Evolutionary conservation across 2,113 vertebrate genomes (phyloP).

Genomic region (Orientallactaga bullata): DNA sequence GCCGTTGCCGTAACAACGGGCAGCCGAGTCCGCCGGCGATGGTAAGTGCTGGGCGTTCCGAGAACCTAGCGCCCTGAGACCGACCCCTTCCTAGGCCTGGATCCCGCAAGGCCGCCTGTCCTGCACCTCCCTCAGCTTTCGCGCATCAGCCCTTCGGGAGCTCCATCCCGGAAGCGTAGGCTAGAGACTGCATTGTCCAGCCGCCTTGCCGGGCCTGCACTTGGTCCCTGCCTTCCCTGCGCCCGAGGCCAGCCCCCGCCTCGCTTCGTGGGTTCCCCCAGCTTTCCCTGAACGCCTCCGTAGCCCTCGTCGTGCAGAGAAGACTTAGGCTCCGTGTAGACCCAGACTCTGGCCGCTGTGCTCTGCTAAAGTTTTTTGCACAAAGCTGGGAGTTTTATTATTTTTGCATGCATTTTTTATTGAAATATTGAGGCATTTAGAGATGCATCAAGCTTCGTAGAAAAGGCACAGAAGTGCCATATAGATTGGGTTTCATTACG

Average conservation of each 20-base stretch:
- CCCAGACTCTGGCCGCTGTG: neutral
- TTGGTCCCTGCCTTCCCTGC: neutral
- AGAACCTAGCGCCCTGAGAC: rapidly evolving
- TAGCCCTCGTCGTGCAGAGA: neutral
- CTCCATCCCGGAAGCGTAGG: neutral
- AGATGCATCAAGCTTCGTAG: conserved; percentile 7
- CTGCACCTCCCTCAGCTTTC: neutral
- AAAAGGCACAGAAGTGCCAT: neutral
- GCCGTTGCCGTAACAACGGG: conserved; percentile 75
- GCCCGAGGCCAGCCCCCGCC: neutral
- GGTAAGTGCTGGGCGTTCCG: conserved; percentile 50
- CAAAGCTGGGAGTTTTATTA: neutral
- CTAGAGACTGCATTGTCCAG: neutral
- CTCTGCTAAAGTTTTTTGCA: neutral
- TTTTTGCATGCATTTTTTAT: conserved; percentile 10
- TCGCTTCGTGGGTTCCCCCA: neutral
- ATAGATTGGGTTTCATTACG: neutral
- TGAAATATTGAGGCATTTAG: neutral
- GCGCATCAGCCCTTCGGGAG: neutral
- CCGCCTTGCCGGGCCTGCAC: neutral
- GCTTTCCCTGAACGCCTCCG: neutral
- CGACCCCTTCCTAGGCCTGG: neutral
- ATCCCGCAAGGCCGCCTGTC: neutral
- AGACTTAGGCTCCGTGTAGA: neutral
- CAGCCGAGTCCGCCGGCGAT: neutral